These are phyloP conservation scores for Sesia bembeciformis DNA, from an alignment of 2,888 invertebrate species.

Conservation along the genomic window DNA sequence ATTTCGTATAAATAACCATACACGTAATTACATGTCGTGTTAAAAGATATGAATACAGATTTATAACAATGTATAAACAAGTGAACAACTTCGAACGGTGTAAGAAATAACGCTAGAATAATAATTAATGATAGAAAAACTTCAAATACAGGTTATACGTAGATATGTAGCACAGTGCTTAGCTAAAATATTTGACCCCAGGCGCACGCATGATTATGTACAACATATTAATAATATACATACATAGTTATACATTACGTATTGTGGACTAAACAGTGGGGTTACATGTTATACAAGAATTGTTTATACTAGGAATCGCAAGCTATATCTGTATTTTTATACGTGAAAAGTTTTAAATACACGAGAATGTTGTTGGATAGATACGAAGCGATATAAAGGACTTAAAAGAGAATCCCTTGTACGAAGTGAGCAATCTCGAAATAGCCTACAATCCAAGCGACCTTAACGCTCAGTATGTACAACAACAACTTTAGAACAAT, in stretches of 20 bases:
- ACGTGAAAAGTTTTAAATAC: conserved; percentile 49
- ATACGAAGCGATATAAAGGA: conserved; percentile 64
- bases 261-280: conserved; percentile 39
- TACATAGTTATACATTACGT: conserved; percentile 30
- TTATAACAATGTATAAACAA: conserved; percentile 71
- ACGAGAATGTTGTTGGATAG: conserved; percentile 50
- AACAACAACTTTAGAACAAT: conserved; percentile 49
- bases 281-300: conserved; percentile 19
- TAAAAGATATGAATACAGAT: conserved; percentile 69
- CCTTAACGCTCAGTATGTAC: conserved; percentile 52
- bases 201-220: conserved; percentile 51
- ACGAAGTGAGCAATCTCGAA: conserved; percentile 67
- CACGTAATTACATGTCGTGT: conserved; percentile 54
- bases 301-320: conserved; percentile 53
- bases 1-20: conserved; percentile 67
- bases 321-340: conserved; percentile 59
- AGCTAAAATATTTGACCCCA: conserved; percentile 47
- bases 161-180: conserved; percentile 70
- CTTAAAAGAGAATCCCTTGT: conserved; percentile 69
- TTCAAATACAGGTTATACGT: conserved; percentile 54
- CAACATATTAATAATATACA: conserved; percentile 43
- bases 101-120: conserved; percentile 63
- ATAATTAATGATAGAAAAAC: conserved; percentile 64
- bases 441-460: conserved; percentile 64
- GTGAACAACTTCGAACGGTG: conserved; percentile 70